Evolutionary conservation across 2,888 invertebrate genomes (phyloP).

Genomic region (Cepaea hortensis): DNA sequence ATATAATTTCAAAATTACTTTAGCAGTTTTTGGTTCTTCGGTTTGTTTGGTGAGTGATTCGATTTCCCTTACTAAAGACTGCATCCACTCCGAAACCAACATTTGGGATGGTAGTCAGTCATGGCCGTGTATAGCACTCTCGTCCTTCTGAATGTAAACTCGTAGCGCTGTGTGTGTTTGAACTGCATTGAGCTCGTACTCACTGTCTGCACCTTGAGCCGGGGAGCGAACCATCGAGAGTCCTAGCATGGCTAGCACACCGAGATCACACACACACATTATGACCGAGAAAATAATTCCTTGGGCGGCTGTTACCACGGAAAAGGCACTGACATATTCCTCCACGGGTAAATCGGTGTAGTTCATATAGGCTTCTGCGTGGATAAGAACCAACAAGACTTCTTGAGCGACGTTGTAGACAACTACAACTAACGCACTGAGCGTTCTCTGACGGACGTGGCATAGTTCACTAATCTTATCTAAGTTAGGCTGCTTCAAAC

Average conservation of each 20-base stretch:
- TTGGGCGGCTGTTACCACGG: conserved; percentile 6
- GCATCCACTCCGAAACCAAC: no score
- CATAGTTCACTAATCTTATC: not conserved
- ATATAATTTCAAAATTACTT: no score
- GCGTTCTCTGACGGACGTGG: conserved; percentile 5
- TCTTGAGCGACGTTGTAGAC: conserved; percentile 21
- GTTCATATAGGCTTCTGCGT: conserved; percentile 31
- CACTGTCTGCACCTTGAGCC: no score
- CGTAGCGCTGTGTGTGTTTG: no score
- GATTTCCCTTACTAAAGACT: no score
- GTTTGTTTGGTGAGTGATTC: no score
- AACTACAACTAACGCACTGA: not conserved
- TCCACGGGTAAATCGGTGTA: conserved; percentile 24
- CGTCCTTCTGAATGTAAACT: not conserved
- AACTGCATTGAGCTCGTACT: not conserved
- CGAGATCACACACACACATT: conserved; percentile 38
- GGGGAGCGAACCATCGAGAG: not conserved
- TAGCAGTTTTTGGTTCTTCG: no score
- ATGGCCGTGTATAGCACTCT: not conserved
- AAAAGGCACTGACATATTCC: conserved; percentile 21
- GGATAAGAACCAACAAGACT: conserved; percentile 23
- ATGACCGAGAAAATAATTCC: conserved; percentile 29
- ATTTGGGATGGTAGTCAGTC: no score
- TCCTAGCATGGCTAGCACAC: not conserved
- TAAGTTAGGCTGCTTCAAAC: conserved; percentile 25